phyloP scores from a whole-genome alignment of 2,113 vertebrate species.

The Meles meles region DNA sequence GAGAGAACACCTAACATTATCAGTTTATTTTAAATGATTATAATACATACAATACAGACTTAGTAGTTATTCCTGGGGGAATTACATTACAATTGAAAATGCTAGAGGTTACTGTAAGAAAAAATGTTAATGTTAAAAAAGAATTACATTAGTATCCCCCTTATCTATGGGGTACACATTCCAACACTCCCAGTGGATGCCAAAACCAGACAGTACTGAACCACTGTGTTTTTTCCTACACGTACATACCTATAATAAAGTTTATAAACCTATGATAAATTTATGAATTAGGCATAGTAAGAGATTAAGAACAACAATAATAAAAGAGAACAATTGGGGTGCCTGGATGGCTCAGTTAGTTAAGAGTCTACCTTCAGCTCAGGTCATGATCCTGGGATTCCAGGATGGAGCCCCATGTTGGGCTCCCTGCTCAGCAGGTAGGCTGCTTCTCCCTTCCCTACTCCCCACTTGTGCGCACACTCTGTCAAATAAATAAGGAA shows the following conservation, averaged over 20 bases:
- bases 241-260: not conserved
- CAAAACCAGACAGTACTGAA: not conserved
- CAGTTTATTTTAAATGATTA: not conserved
- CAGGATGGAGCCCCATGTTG: too few relatives aligned
- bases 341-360: too few relatives aligned
- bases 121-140: not conserved
- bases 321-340: not conserved
- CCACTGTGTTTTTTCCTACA: not conserved
- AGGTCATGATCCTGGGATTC: too few relatives aligned
- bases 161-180: not conserved
- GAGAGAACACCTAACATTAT: not conserved
- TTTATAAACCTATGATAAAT: not conserved
- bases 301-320: not conserved
- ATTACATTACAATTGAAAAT: not conserved
- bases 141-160: not conserved
- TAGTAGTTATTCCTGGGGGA: not conserved
- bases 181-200: not conserved
- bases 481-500: too few relatives aligned
- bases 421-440: too few relatives aligned
- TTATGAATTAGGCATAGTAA: not conserved
- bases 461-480: accelerated
- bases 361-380: too few relatives aligned
- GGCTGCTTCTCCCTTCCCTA: too few relatives aligned
- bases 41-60: not conserved
- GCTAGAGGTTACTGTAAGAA: not conserved